These are phyloP conservation scores for Acleris sparsana DNA, from an alignment of 2,888 invertebrate genomes.

Conservation along the genomic window DNA sequence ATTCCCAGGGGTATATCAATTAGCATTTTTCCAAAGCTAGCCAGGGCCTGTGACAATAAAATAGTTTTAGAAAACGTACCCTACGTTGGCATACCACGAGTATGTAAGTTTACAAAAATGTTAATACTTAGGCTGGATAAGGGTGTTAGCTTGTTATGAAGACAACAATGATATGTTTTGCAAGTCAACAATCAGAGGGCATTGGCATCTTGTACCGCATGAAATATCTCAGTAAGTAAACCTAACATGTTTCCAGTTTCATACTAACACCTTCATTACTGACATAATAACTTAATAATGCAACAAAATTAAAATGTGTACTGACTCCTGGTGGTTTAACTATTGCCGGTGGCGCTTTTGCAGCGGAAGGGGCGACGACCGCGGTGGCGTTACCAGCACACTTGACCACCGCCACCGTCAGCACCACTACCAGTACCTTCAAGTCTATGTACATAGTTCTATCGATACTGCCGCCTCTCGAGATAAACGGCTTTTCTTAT, in stretches of 20 bases:
- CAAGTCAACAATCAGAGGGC: not conserved
- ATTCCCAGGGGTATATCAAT: constrained; percentile 62
- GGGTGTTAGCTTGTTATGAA: no score
- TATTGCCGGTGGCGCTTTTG: constrained; percentile 27
- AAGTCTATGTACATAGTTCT: constrained; percentile 34
- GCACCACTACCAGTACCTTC: constrained; percentile 39
- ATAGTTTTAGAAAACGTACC: not conserved
- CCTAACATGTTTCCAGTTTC: constrained; percentile 31
- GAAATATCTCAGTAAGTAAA: constrained; percentile 19
- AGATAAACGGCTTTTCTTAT: constrained; percentile 20
- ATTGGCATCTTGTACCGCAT: constrained; percentile 27
- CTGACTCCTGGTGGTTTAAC: constrained; percentile 37
- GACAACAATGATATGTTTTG: not conserved
- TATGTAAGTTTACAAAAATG: not conserved
- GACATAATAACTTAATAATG: not conserved
- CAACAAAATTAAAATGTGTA: constrained; percentile 1
- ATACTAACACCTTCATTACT: constrained; percentile 16
- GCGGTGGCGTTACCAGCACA: constrained; percentile 45
- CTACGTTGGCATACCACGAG: not conserved
- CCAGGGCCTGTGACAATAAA: constrained; percentile 51
- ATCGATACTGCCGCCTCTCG: constrained; percentile 10
- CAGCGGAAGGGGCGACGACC: constrained; percentile 36
- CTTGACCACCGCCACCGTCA: constrained; percentile 38
- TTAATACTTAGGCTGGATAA: no score
- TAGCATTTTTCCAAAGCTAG: constrained; percentile 59